These are phyloP conservation scores for Eulemur mongoz DNA, from an alignment of 2,797 vertebrate genomes.

Conservation along the genomic window DNA sequence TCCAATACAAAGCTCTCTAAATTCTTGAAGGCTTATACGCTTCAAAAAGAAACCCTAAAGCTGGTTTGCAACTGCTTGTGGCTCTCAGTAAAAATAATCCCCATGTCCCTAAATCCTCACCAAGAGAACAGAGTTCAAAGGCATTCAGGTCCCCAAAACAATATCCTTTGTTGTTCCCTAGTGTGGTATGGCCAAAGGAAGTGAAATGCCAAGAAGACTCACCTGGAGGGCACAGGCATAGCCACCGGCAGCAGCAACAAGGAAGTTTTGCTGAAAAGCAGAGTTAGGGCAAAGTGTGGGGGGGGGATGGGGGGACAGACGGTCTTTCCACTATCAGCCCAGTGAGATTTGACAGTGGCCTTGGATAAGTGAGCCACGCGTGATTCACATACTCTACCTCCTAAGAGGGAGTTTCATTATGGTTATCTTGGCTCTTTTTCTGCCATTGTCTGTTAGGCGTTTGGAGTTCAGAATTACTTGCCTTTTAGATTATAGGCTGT, in stretches of 20 bases:
- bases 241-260: neutral
- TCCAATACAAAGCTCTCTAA: neutral
- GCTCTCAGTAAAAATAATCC: neutral
- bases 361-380: neutral
- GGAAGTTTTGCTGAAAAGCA: neutral
- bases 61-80: neutral
- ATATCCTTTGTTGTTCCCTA: too few relatives aligned
- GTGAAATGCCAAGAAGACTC: too few relatives aligned
- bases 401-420: neutral
- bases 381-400: neutral
- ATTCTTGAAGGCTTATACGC: neutral
- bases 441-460: neutral
- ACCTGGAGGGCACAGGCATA: fast-evolving
- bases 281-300: neutral
- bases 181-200: neutral
- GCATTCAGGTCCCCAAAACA: neutral
- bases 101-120: neutral
- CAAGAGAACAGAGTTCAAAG: neutral
- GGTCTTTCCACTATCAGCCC: fast-evolving
- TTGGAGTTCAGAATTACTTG: neutral
- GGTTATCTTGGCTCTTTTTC: neutral
- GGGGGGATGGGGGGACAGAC: neutral
- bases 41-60: neutral
- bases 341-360: neutral
- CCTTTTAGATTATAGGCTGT: neutral